Conservation (phyloP, 2,888 invertebrate genomes). For the Alloscopus bannaensis region DNA sequence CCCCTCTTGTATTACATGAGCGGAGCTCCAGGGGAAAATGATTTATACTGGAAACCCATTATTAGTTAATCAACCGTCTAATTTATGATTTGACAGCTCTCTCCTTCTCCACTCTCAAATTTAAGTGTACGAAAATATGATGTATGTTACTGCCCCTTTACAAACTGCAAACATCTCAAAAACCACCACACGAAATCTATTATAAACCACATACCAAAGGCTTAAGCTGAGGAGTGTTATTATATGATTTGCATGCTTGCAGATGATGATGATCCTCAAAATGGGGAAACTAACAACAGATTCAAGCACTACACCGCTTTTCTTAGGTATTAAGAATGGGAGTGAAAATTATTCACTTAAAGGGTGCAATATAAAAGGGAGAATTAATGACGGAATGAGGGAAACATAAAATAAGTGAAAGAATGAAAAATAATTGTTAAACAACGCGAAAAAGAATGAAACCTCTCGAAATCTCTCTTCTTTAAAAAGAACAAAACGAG, state of each 20-base stretch:
- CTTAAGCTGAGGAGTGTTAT: constrained; percentile 27
- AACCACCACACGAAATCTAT: constrained; percentile 23
- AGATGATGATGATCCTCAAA: constrained; percentile 28
- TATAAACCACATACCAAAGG: constrained; percentile 49
- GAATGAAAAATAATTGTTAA: constrained; percentile 19
- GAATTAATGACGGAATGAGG: constrained; percentile 10
- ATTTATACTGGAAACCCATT: constrained; percentile 62
- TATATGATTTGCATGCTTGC: constrained; percentile 44
- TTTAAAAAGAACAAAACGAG: too few species aligned
- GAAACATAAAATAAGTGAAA: constrained; percentile 13
- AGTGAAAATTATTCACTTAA: constrained; percentile 55
- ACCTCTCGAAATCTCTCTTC: constrained; percentile 50
- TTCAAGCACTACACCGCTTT: not conserved
- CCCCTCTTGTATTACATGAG: constrained; percentile 20
- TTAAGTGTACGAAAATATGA: constrained; percentile 5
- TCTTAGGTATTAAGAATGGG: constrained; percentile 47
- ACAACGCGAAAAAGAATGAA: constrained; percentile 51
- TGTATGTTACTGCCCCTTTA: constrained; percentile 31
- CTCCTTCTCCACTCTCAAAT: constrained; percentile 34
- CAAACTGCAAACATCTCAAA: constrained; percentile 57
- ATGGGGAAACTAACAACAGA: constrained; percentile 23
- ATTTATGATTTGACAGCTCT: constrained; percentile 64
- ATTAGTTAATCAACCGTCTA: constrained; percentile 62
- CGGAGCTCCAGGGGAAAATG: constrained; percentile 55
- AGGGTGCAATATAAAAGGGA: not conserved